Base-by-base conservation (phyloP, 1,140 invertebrate species). In the Geopemphigus sp. region DNA sequence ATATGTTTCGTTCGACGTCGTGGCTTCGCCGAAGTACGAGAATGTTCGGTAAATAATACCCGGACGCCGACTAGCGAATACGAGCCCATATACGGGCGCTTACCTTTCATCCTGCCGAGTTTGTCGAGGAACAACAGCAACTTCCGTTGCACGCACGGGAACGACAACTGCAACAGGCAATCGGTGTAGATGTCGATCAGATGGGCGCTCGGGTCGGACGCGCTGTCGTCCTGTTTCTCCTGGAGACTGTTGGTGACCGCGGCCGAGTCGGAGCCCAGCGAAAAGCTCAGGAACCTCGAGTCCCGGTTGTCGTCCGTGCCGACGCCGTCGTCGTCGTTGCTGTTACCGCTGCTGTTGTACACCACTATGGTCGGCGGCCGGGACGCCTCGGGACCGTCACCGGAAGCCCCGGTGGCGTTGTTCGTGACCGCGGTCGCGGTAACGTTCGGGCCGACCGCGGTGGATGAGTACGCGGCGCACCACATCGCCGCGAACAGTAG, bases 71-170 rank as follows among this genome's bases (percentile, higher is more conserved):
- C n/a, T n/a, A n/a, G n/a, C n/a, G n/a, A n/a, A n/a, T n/a, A n/a
- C n/a, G n/a, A n/a, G n/a, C n/a, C n/a, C n/a, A n/a, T n/a, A n/a
- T n/a, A n/a, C n/a, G n/a, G n/a, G n/a, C n/a, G n/a, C n/a, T n/a
- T n/a, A n/a, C 80, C 82, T 68, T 83, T 83, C 59, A 83, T 70
- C 14, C 82, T 53, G 50, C 82, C 82, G 0, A 83, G 64, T 0
- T 82, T 80, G 54, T 83, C 83, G 39, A 83, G 64, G 66, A 83
- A 83, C 26, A 83, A 74, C 14, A 83, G 26, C 26, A 83, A 57
- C 57, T 83, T 83, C 12, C 80, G 82, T 70, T 83, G 83, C 19
- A 83, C 80, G 56, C 83, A 83, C 24, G 81, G 70, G 39, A 83
- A 82, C 1, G 83, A 83, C 64, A 83, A 39, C 39, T 80, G 81